A percentile compares a stretch with the other conserved stretches of the same genome.
Conservation (phyloP, 2,797 vertebrate genomes). For the Australoheros facetus region DNA sequence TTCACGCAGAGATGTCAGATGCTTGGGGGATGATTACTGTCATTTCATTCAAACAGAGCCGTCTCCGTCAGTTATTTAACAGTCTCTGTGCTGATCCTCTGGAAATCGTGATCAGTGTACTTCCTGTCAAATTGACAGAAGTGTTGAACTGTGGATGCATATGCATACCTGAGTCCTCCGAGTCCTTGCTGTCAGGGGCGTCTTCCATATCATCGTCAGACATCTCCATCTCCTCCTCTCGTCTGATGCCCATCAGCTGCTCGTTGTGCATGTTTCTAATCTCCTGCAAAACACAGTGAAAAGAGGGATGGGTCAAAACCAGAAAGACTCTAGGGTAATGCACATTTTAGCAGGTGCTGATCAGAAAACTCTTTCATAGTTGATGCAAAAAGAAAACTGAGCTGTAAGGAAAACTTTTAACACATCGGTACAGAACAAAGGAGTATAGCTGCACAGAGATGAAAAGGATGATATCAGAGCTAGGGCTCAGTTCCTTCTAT, state of each 20-base stretch:
- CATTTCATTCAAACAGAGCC: conserved; percentile 43
- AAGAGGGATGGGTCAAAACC: conserved; percentile 18
- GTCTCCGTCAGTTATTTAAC: conserved; percentile 32
- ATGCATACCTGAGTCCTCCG: conserved; percentile 79
- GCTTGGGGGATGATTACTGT: conserved; percentile 41
- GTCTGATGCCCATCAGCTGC: conserved; percentile 95
- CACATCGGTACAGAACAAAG: conserved; percentile 19
- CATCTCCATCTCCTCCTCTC: conserved; percentile 99
- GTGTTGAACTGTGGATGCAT: conserved; percentile 19
- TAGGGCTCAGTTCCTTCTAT: conserved; percentile 29
- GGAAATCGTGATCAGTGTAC: conserved; percentile 26
- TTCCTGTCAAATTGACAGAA: conserved; percentile 35
- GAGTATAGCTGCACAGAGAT: conserved; percentile 35
- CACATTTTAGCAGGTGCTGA: conserved; percentile 20
- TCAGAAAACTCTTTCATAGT: conserved; percentile 18
- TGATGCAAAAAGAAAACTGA: not conserved
- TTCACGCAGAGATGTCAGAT: conserved; percentile 30
- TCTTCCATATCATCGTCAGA: conserved; percentile 96
- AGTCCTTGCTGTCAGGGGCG: conserved; percentile 86
- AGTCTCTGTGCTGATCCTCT: conserved; percentile 33
- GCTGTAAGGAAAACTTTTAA: conserved; percentile 13
- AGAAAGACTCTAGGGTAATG: not conserved
- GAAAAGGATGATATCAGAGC: conserved; percentile 29
- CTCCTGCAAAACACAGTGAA: conserved; percentile 83
- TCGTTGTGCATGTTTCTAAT: conserved; percentile 96